These are phyloP conservation scores for Lysiphlebus fabarum DNA, from an alignment of 1,140 invertebrate species.

Conservation along the genomic window DNA sequence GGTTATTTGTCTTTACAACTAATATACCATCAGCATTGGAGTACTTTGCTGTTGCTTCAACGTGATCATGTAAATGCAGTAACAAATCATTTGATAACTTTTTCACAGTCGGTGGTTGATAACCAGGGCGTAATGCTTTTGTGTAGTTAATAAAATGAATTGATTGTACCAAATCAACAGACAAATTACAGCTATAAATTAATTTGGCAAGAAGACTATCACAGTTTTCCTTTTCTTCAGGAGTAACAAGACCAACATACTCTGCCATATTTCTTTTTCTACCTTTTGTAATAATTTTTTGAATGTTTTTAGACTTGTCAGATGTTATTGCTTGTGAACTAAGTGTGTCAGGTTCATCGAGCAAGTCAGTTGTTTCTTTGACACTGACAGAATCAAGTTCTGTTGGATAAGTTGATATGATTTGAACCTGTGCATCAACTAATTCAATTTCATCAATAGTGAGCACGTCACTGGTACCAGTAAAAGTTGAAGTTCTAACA, in stretches of 20 bases:
- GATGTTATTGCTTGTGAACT: too few species aligned
- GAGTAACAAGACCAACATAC: neutral
- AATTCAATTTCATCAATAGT: too few species aligned
- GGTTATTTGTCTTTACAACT: neutral
- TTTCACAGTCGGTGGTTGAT: neutral
- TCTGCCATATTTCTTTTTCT: constrained; percentile 2
- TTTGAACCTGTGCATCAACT: too few species aligned
- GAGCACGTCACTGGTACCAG: too few species aligned
- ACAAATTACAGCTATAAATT: constrained; percentile 1
- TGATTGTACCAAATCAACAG: neutral
- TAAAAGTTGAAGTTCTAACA: too few species aligned
- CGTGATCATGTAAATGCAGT: neutral
- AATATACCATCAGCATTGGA: constrained; percentile 1
- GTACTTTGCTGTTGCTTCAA: neutral
- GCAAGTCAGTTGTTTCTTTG: too few species aligned
- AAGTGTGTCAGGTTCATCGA: too few species aligned
- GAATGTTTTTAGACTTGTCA: too few species aligned
- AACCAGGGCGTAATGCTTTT: neutral
- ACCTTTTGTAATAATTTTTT: neutral
- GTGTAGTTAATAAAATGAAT: neutral
- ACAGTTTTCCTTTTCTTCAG: neutral
- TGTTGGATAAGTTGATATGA: too few species aligned
- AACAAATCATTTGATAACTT: neutral
- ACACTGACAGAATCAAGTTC: too few species aligned
- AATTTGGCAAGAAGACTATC: constrained; percentile 5